Base-by-base conservation (phyloP, 2,113 vertebrate species). In the Cettia cetti region DNA sequence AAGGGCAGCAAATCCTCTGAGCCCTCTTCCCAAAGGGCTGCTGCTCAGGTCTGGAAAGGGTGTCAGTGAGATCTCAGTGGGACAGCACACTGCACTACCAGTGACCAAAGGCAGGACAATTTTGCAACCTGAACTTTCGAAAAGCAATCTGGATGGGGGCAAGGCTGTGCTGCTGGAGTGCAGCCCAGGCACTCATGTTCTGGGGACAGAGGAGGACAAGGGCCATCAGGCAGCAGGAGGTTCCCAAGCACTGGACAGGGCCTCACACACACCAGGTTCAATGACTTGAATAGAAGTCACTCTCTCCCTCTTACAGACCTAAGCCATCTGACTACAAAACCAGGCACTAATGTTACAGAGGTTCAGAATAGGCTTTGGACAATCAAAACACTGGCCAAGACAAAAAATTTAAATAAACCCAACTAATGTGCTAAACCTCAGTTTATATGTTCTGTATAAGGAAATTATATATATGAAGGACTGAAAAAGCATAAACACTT, bases 371-470 rank as follows among this genome's bases (percentile, higher is more conserved):
- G 42, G 33, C 47, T 40, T 66, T 45, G 72, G 89, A 89, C 86
- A 92, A 87, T 6, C 13, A 1, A 89, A 94, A 75, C 1, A 10
- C 20, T 49, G 54, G 75, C 53, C 78, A 72, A 47, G 39, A 39
- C 15, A 70, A 92, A 94, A 94, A 96, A 88, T 52, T 91, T 78
- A 84, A 94, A 89, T 68, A 96, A 94, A 92, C 75, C 7, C 7
- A 80, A 80, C 75, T 96, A 92, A 94, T 69, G 64, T 69, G 92
- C 88, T 97, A 95, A 95, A 94, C 85, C 95, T 92, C 90, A 90
- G 63, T 42, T 88, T 92, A 93, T 74, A 88, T 35, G 59, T 81
- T 90, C 68, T 92, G 63, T 50, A 52, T 65, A 63, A 83, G 70
- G 82, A 96, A 87, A 86, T 86, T 83, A 94, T 54, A 93, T 87